Base-by-base conservation (phyloP, 2,888 invertebrate genomes). In the Cyclophora albipunctata region DNA sequence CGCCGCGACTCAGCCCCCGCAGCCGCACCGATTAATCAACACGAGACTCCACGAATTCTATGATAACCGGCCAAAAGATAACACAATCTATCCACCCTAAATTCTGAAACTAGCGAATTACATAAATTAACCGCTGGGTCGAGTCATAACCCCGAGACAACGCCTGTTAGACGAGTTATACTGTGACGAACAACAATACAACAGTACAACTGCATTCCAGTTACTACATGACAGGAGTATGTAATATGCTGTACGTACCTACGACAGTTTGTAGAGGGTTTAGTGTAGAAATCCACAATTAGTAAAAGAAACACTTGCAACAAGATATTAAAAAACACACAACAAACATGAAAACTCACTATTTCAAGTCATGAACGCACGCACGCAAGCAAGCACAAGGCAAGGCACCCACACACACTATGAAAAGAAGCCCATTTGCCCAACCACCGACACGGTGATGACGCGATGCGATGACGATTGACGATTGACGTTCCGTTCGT, bases 231-330 rank as follows among this genome's bases (percentile, higher is more conserved):
- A 37, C 37, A 37, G 37, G 37, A 46, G 53, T 57, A 58, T 65
- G 66, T 69, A 59, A 53, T 54, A 60, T 69, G 62, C 58, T 20
- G 64, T 78, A 84, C 86, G 62, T 82, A 87, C 86, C 85, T 73
- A 77, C 78, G 71, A 80, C 85, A 86, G 83, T 77, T 83, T 86
- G 84, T 71, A 66, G 64, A 76, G 79, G 20, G 86, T 87, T 87
- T 82, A 85, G 73, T 87, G 78, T 86, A 84, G 79, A 85, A 83
- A 85, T 81, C 84, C 85, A 81, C 85, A 81, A 73, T 78, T 78
- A 80, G 68, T 76, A 71, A 66, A 80, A 78, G 77, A 83, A 75
- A 68, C 73, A 76, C 80, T 81, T 76, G 81, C 75, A 81, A 79
- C 78, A 81, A 81, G 84, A 83, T 83, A 85, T 79, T 81, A 80